Conservation (phyloP, 2,797 vertebrate species). For the Syndactyla subalaris region DNA sequence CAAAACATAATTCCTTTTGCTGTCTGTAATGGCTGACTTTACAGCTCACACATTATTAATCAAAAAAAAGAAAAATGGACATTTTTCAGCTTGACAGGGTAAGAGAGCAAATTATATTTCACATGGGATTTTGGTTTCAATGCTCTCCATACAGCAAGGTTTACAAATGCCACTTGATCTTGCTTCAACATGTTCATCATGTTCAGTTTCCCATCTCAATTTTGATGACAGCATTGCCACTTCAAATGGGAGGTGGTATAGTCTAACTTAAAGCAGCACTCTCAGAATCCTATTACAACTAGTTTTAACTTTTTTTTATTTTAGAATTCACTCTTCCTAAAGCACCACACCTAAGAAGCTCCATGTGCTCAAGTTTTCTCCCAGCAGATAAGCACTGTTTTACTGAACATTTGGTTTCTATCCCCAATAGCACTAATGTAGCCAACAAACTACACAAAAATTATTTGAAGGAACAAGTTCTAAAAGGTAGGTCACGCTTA, state of each 20-base stretch:
- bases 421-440: neutral
- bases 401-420: neutral
- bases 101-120: neutral
- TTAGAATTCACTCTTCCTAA: neutral
- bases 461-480: neutral
- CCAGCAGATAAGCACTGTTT: neutral
- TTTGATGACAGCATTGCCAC: neutral
- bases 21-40: neutral
- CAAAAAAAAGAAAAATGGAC: rapidly evolving
- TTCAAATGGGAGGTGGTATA: neutral
- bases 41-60: neutral
- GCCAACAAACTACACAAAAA: neutral
- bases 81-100: neutral
- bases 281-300: neutral
- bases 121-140: neutral
- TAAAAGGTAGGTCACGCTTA: neutral
- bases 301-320: neutral
- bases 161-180: neutral
- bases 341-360: neutral
- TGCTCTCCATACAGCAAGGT: neutral
- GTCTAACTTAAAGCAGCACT: neutral
- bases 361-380: rapidly evolving
- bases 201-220: neutral
- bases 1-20: neutral
- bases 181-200: neutral